phyloP scores from a whole-genome alignment of 2,113 vertebrate genomes.

The Cebus imitator region DNA sequence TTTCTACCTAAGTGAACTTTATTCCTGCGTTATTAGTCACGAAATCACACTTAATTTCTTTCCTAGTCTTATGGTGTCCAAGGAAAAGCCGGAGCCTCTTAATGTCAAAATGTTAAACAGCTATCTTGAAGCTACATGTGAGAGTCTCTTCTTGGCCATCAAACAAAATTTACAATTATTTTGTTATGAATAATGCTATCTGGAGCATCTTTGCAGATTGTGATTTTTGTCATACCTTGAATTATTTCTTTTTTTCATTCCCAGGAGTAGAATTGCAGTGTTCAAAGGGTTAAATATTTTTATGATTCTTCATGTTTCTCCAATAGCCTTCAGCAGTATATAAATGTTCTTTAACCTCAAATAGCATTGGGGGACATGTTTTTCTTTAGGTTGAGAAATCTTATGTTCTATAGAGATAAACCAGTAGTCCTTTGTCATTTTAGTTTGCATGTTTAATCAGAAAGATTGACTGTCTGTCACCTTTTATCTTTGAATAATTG shows the following conservation, averaged over 20 bases:
- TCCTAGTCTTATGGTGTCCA: background rate
- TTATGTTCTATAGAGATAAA: background rate
- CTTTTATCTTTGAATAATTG: background rate
- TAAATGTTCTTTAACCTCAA: slow-evolving; percentile 10
- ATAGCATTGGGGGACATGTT: background rate
- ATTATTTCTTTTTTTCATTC: slow-evolving; percentile 9
- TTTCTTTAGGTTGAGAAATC: background rate
- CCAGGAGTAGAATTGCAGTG: background rate
- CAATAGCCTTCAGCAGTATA: background rate
- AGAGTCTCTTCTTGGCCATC: background rate
- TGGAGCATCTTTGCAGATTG: background rate
- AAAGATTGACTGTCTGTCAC: background rate
- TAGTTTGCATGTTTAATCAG: slow-evolving; percentile 29
- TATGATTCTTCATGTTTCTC: background rate
- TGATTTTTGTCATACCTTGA: slow-evolving; percentile 7
- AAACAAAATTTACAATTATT: slow-evolving; percentile 36
- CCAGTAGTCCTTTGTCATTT: slow-evolving; percentile 9
- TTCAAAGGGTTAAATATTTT: background rate
- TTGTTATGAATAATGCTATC: background rate
- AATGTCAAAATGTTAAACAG: background rate
- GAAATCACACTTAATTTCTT: background rate
- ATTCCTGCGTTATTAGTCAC: background rate
- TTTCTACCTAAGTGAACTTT: background rate
- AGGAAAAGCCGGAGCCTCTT: background rate
- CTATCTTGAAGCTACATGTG: background rate